Percentiles rank a stretch among this genome's conserved stretches.
Evolutionary conservation across 2,797 vertebrate species (phyloP).

Genomic region (Chelon auratus): DNA sequence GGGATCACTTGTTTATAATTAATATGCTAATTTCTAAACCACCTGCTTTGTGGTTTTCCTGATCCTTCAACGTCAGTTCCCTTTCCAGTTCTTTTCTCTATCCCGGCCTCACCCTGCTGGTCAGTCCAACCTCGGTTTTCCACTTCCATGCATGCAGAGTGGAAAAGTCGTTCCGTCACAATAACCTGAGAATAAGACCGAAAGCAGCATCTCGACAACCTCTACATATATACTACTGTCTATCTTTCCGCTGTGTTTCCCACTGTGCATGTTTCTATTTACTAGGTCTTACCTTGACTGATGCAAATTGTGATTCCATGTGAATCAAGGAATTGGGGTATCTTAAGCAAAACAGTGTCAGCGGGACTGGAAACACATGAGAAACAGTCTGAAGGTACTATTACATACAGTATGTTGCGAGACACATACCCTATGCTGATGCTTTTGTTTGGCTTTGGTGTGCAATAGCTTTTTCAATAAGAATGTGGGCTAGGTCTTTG

Average conservation of each 20-base stretch:
- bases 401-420: neutral
- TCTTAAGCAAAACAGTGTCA: slow-evolving; percentile 5
- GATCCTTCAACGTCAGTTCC: neutral
- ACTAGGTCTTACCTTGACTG: slow-evolving; percentile 21
- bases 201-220: neutral
- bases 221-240: neutral
- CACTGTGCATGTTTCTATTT: neutral
- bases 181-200: slow-evolving; percentile 5
- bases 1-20: neutral
- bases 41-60: slow-evolving; percentile 11
- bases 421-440: neutral
- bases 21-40: neutral
- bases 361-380: neutral
- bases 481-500: too few species aligned
- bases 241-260: neutral
- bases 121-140: slow-evolving; percentile 8
- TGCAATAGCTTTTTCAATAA: neutral
- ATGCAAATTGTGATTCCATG: slow-evolving; percentile 57
- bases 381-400: neutral
- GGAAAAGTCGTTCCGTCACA: neutral
- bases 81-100: slow-evolving; percentile 10
- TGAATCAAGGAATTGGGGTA: slow-evolving; percentile 52
- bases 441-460: neutral
- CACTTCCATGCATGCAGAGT: neutral
- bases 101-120: neutral